Evolutionary conservation across 2,113 vertebrate genomes (phyloP), one percentile per base, ranked within the genome.

Genomic region (Lipophrys pholis): DNA sequence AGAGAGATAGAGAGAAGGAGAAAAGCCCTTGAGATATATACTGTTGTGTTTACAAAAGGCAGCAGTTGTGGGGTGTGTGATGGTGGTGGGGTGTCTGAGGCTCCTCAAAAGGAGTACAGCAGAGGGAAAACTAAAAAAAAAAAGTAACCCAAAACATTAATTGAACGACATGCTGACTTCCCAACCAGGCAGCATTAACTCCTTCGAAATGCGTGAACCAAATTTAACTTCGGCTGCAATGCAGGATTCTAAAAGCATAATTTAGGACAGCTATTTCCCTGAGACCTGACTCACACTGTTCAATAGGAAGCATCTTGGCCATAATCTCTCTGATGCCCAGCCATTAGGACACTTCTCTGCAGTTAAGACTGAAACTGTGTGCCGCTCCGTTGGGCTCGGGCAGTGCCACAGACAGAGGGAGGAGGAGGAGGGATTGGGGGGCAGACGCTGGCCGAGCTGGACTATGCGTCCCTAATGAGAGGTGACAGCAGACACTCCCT

Each of bases 401-500:
- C 69, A 78, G 59, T 41, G 64, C 73, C 73, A 83, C 78, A 84
- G 77, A 83, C 60, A 3, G 21, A 30, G 21, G 21, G 21, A 30
- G 21, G 21, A 30, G 21, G 4, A 4, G 21, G 21, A 30, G 2
- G 21, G 21, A 58, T 38, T 60, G 76, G 50, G 30, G 16, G 72
- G 81, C 60, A 66, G 73, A 68, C 68, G 53, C 73, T 14, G 60
- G 80, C 53, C 30, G 46, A 79, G 83, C 91, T 90, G 91, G 87
- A 87, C 81, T 84, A 81, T 85, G 87, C 54, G 80, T 82, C 78
- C 69, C 84, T 93, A 91, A 91, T 89, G 86, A 91, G 85, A 91
- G 86, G 84, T 87, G 91, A 90, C 91, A 91, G 83, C 73, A 88
- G 84, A 87, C 85, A 81, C 81, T 87, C 83, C 87, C 89, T 83